Conservation (phyloP, 2,888 invertebrate species). For the Liopterus haemorrhoidalis region DNA sequence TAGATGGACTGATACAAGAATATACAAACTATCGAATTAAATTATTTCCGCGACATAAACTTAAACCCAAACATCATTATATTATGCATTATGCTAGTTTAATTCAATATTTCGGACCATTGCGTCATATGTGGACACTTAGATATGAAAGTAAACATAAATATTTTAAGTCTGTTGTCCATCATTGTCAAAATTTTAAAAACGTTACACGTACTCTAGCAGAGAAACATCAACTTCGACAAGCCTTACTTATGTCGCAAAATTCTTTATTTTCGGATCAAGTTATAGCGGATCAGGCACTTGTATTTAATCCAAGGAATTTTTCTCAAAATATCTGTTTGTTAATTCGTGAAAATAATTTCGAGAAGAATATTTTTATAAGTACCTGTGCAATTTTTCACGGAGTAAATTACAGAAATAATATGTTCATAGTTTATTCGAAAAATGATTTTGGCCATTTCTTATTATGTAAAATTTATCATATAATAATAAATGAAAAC, state of each 20-base stretch:
- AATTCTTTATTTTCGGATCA: slow-evolving; percentile 11
- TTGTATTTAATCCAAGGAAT: neutral
- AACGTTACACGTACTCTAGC: slow-evolving; percentile 14
- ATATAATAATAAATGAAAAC: slow-evolving; percentile 6
- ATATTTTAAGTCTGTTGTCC: slow-evolving; percentile 24
- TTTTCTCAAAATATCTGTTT: neutral
- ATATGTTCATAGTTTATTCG: slow-evolving; percentile 1
- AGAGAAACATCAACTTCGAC: slow-evolving; percentile 20
- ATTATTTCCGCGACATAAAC: neutral
- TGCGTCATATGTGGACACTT: slow-evolving; percentile 23
- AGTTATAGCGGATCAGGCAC: slow-evolving; percentile 9
- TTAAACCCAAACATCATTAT: slow-evolving; percentile 26
- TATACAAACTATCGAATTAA: slow-evolving; percentile 3
- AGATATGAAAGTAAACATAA: slow-evolving; percentile 25
- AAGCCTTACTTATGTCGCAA: slow-evolving; percentile 8
- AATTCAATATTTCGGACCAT: slow-evolving; percentile 22
- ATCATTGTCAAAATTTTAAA: slow-evolving; percentile 16
- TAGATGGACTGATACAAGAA: neutral
- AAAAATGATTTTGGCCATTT: neutral
- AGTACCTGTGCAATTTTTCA: neutral
- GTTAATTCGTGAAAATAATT: neutral
- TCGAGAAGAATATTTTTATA: neutral
- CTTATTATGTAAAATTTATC: neutral
- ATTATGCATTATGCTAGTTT: slow-evolving; percentile 22
- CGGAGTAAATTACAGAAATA: slow-evolving; percentile 1